Conservation (phyloP, 2,113 vertebrate genomes). For the Sinocyclocheilus maitianheensis region DNA sequence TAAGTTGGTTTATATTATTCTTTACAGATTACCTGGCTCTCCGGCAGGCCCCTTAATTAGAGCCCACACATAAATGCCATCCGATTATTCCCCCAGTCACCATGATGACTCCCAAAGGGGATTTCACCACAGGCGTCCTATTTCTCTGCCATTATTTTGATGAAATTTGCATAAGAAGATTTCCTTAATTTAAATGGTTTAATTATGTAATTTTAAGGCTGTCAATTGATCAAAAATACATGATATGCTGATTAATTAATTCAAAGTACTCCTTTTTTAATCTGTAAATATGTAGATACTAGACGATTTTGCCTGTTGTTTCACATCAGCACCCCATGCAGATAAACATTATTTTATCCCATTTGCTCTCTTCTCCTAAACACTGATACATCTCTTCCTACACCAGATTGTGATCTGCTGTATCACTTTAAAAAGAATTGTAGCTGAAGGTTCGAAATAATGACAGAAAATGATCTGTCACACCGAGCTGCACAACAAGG, state of each 20-base stretch:
- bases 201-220: neutral
- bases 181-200: neutral
- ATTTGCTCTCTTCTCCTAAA: constrained; percentile 18
- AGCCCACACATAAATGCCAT: neutral
- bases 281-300: neutral
- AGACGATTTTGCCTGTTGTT: neutral
- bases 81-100: neutral
- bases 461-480: constrained; percentile 25
- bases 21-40: neutral
- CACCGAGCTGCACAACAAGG: constrained; percentile 4
- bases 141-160: neutral
- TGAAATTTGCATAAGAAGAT: neutral
- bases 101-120: neutral
- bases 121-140: too few relatives aligned
- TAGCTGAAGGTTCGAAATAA: neutral
- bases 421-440: constrained; percentile 25
- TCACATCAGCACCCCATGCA: neutral
- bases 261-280: neutral
- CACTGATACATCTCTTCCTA: neutral
- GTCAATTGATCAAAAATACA: too few relatives aligned
- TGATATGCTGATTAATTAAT: neutral
- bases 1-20: too few relatives aligned
- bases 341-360: constrained; percentile 6
- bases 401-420: neutral
- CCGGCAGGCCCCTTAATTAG: neutral